Conservation (phyloP, 2,113 vertebrate genomes). For the Climacteris rufus region DNA sequence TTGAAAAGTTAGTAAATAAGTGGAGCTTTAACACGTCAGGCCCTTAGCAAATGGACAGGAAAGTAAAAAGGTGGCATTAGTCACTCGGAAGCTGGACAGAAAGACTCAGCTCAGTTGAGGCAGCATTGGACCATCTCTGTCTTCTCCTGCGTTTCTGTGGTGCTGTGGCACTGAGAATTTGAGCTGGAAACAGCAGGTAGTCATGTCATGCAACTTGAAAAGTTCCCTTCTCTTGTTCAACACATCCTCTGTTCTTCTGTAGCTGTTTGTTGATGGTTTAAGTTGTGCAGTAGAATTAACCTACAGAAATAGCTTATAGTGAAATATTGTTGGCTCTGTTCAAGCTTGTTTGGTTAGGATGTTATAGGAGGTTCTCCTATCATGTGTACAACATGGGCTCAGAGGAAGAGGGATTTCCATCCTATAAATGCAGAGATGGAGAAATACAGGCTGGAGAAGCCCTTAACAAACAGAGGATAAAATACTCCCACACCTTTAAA, state of each 20-base stretch:
- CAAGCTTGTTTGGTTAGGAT: not conserved
- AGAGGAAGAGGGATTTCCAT: not conserved
- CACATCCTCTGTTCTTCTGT: not conserved
- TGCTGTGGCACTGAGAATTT: not conserved
- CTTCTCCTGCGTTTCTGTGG: not conserved
- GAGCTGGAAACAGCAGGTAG: not conserved
- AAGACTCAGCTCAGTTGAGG: not conserved
- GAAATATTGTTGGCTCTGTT: slow-evolving; percentile 11
- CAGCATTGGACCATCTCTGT: not conserved
- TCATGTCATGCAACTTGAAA: not conserved
- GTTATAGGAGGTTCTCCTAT: not conserved
- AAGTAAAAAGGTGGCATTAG: not conserved
- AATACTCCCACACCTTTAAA: not conserved
- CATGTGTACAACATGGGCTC: not conserved
- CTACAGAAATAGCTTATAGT: not conserved
- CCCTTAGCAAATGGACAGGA: not conserved
- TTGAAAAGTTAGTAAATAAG: not conserved
- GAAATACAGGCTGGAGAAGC: not conserved
- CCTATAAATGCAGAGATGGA: not conserved
- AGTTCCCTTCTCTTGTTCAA: not conserved
- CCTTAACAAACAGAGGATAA: not conserved
- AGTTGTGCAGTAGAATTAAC: not conserved
- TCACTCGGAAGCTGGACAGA: not conserved
- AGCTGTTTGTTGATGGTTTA: not conserved
- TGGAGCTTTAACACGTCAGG: not conserved